phyloP scores from a whole-genome alignment of 2,888 invertebrate genomes.

The Epinotia demarniana region DNA sequence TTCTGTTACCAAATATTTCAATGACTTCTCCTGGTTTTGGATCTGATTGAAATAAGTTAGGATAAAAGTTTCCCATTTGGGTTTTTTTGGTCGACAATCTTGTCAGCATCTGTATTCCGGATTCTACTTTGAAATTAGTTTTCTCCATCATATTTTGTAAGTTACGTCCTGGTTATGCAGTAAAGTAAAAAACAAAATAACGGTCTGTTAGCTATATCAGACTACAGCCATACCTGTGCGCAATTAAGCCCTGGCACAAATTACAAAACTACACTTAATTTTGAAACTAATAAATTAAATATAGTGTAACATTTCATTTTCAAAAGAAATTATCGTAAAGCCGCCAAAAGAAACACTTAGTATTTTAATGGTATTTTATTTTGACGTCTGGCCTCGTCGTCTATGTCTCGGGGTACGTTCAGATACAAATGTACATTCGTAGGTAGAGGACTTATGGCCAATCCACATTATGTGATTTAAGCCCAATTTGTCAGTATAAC shows the following conservation, averaged over 20 bases:
- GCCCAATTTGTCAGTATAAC: too few species aligned
- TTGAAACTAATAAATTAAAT: neutral
- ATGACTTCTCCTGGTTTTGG: constrained; percentile 66
- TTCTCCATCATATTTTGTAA: constrained; percentile 45
- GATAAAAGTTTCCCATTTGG: constrained; percentile 74
- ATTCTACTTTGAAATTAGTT: constrained; percentile 76
- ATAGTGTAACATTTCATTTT: neutral
- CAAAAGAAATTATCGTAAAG: neutral
- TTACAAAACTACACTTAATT: too few species aligned
- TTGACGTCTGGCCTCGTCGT: too few species aligned
- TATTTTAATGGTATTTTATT: too few species aligned
- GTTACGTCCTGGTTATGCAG: neutral
- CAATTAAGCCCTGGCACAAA: neutral
- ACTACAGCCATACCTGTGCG: neutral
- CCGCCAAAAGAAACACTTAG: too few species aligned
- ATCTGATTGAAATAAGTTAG: constrained; percentile 72
- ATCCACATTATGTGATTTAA: too few species aligned
- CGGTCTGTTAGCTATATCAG: neutral
- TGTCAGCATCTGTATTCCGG: constrained; percentile 84
- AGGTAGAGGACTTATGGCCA: too few species aligned
- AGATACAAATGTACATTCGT: too few species aligned
- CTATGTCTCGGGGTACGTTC: too few species aligned
- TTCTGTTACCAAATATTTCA: constrained; percentile 66
- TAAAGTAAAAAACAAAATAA: neutral
- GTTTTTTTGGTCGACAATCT: constrained; percentile 74